phyloP scores from a whole-genome alignment of 2,113 vertebrate species.

The Sceloporus undulatus region DNA sequence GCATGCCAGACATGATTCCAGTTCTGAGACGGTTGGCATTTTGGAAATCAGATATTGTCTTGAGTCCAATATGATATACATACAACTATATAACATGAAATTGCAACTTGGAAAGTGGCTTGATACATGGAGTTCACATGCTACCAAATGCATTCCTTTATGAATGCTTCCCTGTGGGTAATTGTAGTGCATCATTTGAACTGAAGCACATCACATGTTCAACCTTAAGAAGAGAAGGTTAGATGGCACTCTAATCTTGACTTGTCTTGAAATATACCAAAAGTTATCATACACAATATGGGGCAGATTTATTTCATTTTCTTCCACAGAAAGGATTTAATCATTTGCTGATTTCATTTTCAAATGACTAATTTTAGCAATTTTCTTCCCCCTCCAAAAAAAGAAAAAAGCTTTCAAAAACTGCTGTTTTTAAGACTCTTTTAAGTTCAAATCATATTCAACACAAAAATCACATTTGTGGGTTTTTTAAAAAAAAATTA shows the following conservation, averaged over 20 bases:
- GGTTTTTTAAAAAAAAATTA: not conserved
- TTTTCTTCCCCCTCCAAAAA: no score
- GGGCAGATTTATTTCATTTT: not conserved
- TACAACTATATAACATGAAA: not conserved
- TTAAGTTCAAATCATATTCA: not conserved
- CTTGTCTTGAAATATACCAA: not conserved
- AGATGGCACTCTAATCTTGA: not conserved
- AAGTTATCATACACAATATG: not conserved
- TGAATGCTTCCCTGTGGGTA: not conserved
- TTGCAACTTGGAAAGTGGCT: not conserved
- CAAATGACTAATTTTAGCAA: no score
- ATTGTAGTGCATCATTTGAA: not conserved
- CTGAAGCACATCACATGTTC: not conserved
- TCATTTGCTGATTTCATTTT: not conserved
- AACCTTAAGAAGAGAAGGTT: slow-evolving; percentile 11
- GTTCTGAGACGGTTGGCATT: not conserved
- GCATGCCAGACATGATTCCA: not conserved
- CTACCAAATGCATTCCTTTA: not conserved
- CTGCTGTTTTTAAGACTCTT: not conserved
- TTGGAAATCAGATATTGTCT: not conserved
- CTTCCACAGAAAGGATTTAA: not conserved
- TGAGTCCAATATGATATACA: not conserved
- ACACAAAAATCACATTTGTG: no score
- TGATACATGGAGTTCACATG: not conserved
- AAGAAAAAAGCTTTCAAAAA: not conserved